Evolutionary conservation across 2,888 invertebrate genomes (phyloP).

Genomic region (Acleris laterana): DNA sequence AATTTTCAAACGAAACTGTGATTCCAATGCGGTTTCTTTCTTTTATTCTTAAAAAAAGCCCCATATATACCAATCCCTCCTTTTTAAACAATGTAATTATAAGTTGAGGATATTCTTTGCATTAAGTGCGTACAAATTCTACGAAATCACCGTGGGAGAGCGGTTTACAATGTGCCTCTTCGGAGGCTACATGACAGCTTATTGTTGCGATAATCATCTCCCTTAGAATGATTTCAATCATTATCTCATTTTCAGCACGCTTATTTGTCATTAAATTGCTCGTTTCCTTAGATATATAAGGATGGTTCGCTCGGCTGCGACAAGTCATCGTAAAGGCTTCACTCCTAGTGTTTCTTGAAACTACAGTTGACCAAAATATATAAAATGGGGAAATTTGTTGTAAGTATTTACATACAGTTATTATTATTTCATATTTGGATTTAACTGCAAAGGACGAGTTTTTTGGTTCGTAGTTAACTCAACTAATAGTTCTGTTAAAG

Average conservation of each 20-base stretch:
- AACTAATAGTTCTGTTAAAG: too few species aligned
- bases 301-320: neutral
- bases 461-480: too few species aligned
- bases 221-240: constrained; percentile 44
- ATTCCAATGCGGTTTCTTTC: too few species aligned
- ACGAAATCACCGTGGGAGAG: constrained; percentile 1
- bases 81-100: too few species aligned
- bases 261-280: constrained; percentile 34
- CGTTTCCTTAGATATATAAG: constrained; percentile 26
- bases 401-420: constrained; percentile 25
- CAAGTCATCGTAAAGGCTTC: constrained; percentile 22
- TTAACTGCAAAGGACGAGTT: too few species aligned
- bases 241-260: constrained; percentile 47
- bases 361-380: neutral
- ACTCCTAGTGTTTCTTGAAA: neutral
- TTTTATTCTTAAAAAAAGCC: too few species aligned
- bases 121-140: constrained; percentile 5
- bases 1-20: too few species aligned
- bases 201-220: constrained; percentile 39
- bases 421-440: too few species aligned
- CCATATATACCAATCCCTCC: too few species aligned
- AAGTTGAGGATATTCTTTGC: too few species aligned
- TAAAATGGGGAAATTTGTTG: constrained; percentile 32
- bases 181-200: neutral
- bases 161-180: constrained; percentile 6